Conservation (phyloP, 2,888 invertebrate genomes). For the Drosophila pseudotakahashii region DNA sequence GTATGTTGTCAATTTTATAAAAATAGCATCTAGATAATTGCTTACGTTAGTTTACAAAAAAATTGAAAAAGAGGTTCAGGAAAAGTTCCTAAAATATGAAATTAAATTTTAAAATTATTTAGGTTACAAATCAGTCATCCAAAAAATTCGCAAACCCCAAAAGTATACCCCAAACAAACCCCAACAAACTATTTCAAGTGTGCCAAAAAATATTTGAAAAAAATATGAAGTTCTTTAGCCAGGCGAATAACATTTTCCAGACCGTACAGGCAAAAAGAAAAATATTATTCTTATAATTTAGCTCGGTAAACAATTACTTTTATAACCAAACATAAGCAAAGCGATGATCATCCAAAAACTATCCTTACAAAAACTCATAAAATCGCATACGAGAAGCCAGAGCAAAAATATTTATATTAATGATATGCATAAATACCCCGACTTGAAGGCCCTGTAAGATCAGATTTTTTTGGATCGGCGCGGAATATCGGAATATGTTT, state of each 20-base stretch:
- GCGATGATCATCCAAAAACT: slow-evolving; percentile 9
- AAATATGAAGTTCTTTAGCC: background rate
- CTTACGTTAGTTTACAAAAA: no score
- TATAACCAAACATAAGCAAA: slow-evolving; percentile 54
- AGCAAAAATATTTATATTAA: slow-evolving; percentile 72
- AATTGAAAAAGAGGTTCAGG: no score
- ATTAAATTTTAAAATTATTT: no score
- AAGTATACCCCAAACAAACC: background rate
- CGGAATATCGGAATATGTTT: slow-evolving; percentile 41
- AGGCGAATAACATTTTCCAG: slow-evolving; percentile 6
- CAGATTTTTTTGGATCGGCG: background rate
- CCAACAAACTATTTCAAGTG: background rate
- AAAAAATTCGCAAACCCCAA: background rate
- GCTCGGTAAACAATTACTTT: slow-evolving; percentile 57
- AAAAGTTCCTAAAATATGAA: no score
- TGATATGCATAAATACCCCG: slow-evolving; percentile 60
- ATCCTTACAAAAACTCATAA: slow-evolving; percentile 66
- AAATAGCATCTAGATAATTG: background rate
- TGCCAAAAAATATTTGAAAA: background rate
- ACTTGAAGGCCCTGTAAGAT: slow-evolving; percentile 22
- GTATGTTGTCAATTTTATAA: slow-evolving; percentile 15
- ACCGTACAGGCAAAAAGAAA: slow-evolving; percentile 11
- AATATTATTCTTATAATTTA: slow-evolving; percentile 36
- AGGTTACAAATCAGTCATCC: no score
- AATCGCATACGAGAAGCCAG: slow-evolving; percentile 58